Percentiles rank a stretch among this genome's conserved stretches.
Conservation (phyloP, 2,888 invertebrate genomes). For the Venusia cambrica region DNA sequence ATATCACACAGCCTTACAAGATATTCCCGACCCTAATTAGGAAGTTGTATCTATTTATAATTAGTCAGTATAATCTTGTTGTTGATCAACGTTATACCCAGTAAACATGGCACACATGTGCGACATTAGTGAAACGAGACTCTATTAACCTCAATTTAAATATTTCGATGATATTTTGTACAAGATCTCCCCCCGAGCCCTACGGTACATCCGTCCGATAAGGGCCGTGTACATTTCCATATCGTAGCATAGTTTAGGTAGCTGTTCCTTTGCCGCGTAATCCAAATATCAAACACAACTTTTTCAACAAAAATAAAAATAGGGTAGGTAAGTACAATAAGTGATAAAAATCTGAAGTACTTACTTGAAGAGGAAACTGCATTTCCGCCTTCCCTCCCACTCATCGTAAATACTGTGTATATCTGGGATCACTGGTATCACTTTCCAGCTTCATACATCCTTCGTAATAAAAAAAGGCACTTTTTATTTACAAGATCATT, state of each 20-base stretch:
- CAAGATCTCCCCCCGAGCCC: constrained; percentile 64
- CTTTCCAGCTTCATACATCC: constrained; percentile 68
- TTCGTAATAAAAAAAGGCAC: constrained; percentile 58
- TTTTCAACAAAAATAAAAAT: too few species aligned
- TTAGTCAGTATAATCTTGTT: constrained; percentile 51
- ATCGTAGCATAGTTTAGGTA: constrained; percentile 45
- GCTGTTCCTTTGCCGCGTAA: too few species aligned
- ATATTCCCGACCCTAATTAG: constrained; percentile 50
- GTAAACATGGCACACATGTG: constrained; percentile 77
- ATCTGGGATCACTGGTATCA: constrained; percentile 72
- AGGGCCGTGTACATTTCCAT: constrained; percentile 54
- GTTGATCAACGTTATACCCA: constrained; percentile 59
- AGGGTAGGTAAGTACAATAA: too few species aligned
- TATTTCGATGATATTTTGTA: constrained; percentile 70
- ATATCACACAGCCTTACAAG: constrained; percentile 42
- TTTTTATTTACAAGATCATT: constrained; percentile 54
- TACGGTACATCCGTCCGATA: constrained; percentile 68
- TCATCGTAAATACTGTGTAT: constrained; percentile 70
- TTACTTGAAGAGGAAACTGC: constrained; percentile 79
- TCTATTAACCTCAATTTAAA: constrained; percentile 77
- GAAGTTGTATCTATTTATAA: constrained; percentile 52
- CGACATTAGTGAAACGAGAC: constrained; percentile 69
- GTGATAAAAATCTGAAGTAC: constrained; percentile 42
- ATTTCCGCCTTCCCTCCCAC: constrained; percentile 78
- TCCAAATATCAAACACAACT: too few species aligned